Evolutionary conservation across 2,888 invertebrate genomes (phyloP), one percentile per base, ranked within the genome.

Genomic region (Pachydiplax longipennis): DNA sequence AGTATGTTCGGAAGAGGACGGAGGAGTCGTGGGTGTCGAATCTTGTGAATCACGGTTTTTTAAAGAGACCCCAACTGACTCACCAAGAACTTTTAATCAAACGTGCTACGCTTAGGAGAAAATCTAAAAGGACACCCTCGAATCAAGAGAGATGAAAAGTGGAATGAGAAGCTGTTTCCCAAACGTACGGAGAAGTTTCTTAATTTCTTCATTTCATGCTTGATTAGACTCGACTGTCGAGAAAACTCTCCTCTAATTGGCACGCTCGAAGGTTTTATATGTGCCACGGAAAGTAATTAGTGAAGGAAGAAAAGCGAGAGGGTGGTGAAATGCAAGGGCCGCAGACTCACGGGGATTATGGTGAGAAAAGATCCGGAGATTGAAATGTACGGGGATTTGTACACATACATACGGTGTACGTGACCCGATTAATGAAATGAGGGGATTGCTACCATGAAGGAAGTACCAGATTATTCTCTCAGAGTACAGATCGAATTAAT

Each of bases 161-260:
- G n/a, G 13, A 0, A 73, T 13, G 25, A 31, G 25, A 22, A 73
- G 73, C 10, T 12, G 73, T 73, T 73, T 73, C 73, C 73, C 73
- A 73, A 31, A 31, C 31, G 73, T 12, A 73, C 25, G 73, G 31
- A 73, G 31, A 73, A n/a, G 73, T 90, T 82, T 73, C 90, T 91
- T 91, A 91, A 91, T 91, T 91, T 91, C 91, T 91, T 91, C 91
- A 91, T 91, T 91, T 91, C 91, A 91, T 82, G 91, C 90, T 91
- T 91, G 91, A 91, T 91, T 91, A 91, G 81, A 31, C 53, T 13
- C 31, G 90, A 90, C 81, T 80, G 90, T 81, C 37, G 81, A 90
- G 90, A 61, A 87, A 87, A 40, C 81, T 53, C 35, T 58, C 40
- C 90, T 53, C 90, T 90, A 90, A 90, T 90, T 90, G 90, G 90